Base-by-base conservation (phyloP, 2,113 vertebrate species). In the Oncorhynchus kisutch region DNA sequence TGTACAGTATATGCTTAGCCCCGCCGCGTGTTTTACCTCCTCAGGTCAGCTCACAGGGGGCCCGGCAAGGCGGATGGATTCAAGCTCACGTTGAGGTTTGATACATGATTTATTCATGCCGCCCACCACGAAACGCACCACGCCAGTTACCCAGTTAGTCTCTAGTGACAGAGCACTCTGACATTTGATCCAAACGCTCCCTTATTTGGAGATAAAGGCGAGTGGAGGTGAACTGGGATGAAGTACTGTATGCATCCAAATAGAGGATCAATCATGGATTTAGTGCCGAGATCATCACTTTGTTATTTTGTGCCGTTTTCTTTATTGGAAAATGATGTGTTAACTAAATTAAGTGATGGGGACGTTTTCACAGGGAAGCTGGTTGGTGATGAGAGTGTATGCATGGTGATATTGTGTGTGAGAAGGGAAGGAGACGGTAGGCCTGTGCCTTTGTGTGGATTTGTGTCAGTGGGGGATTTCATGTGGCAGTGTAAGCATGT, bases 31-130 rank as follows among this genome's bases (percentile, higher is more conserved):
- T 62, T 45, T 79, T 67, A 71, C 75, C 83, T 87, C 86, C 78
- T 74, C 78, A 79, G 78, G 79, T 88, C 83, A 84, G 78, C 86
- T 84, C 86, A 59, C 74, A 1, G 81, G 83, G 82, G 78, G 54
- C 85, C 54, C 71, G 1, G 48, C 79, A 81, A 82, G 77, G 59
- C 67, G 75, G 60, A 71, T 48, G 49, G 86, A 85, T 87, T 85
- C 87, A 82, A 88, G 83, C 82, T 83, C 81, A 76, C 71, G 31
- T 86, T 82, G 75, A 84, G 86, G 8, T 86, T 82, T 74, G 74
- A 83, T 78, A 60, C 74, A 92, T 92, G 81, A 92, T 85, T 91
- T 89, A 91, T 93, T 89, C 89, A 90, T 90, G 75, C 59, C 59
- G 18, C 59, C 59, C 59, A 20, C 59, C 20, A n/a, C 5, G 20